Evolutionary conservation across 2,888 invertebrate species (phyloP).

Genomic region (Strigamia crassipes): DNA sequence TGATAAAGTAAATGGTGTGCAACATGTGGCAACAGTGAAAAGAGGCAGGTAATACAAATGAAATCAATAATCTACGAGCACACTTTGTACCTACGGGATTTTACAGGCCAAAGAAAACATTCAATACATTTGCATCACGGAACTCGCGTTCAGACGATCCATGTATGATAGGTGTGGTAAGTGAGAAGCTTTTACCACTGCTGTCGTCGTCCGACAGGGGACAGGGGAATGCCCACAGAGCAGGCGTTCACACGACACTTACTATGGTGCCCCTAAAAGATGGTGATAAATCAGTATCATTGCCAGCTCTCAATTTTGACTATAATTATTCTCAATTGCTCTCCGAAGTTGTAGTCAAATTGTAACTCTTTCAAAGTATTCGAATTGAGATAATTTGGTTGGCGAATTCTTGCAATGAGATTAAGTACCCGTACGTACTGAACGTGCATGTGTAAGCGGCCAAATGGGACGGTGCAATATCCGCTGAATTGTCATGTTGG

Average conservation of each 20-base stretch:
- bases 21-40: slow-evolving; percentile 50
- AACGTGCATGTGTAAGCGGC: too few species aligned
- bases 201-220: slow-evolving; percentile 54
- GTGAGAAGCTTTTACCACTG: slow-evolving; percentile 60
- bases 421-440: not conserved
- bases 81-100: slow-evolving; percentile 19
- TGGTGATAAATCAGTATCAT: slow-evolving; percentile 59
- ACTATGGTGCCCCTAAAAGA: slow-evolving; percentile 58
- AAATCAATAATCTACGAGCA: not conserved
- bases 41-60: slow-evolving; percentile 55
- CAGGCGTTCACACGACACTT: slow-evolving; percentile 53
- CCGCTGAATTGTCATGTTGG: not conserved
- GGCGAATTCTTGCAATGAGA: not conserved
- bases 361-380: slow-evolving; percentile 52
- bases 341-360: slow-evolving; percentile 62
- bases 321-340: slow-evolving; percentile 63
- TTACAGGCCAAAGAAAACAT: slow-evolving; percentile 52
- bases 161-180: slow-evolving; percentile 59
- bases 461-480: too few species aligned
- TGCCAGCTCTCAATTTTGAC: slow-evolving; percentile 61
- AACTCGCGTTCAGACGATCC: slow-evolving; percentile 61
- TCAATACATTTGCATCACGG: slow-evolving; percentile 45
- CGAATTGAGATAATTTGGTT: not conserved
- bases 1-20: slow-evolving; percentile 57
- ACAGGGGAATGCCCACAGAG: slow-evolving; percentile 51